Percentiles rank a stretch among this genome's conserved stretches.
Evolutionary conservation across 2,113 vertebrate species (phyloP).

Genomic region (Eretmochelys imbricata): DNA sequence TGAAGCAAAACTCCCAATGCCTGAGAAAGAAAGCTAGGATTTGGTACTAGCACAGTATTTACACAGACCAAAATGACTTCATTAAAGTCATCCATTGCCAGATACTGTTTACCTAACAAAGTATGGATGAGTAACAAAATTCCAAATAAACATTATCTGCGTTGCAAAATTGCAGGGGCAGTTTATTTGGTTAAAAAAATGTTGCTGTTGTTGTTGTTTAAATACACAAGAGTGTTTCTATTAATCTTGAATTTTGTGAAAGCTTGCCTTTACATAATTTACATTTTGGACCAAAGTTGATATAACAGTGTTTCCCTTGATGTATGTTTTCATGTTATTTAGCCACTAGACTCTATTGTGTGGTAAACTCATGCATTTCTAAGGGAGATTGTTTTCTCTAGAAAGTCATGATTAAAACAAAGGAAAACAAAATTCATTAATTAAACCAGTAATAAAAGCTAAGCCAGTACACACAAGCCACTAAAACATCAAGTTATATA

Average conservation of each 20-base stretch:
- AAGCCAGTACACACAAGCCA: not conserved
- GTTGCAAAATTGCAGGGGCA: not conserved
- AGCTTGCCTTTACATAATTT: not conserved
- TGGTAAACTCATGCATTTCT: not conserved
- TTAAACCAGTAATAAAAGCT: conserved; percentile 43
- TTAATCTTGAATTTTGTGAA: not conserved
- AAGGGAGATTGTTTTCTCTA: not conserved
- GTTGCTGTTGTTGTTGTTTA: not conserved
- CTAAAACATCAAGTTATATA: conserved; percentile 32
- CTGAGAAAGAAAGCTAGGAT: not conserved
- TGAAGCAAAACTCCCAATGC: not conserved
- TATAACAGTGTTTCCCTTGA: not conserved
- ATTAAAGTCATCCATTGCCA: not conserved
- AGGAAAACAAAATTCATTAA: not conserved
- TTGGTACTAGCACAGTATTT: not conserved
- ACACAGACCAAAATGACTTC: not conserved
- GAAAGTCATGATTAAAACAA: not conserved
- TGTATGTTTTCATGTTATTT: not conserved
- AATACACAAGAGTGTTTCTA: not conserved
- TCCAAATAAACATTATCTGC: not conserved
- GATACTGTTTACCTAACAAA: not conserved
- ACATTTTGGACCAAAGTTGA: not conserved
- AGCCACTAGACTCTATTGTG: not conserved
- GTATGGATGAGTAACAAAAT: not conserved
- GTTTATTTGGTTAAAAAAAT: not conserved